These are phyloP conservation scores for Plusia festucae DNA, from an alignment of 2,888 invertebrate genomes.

Conservation along the genomic window DNA sequence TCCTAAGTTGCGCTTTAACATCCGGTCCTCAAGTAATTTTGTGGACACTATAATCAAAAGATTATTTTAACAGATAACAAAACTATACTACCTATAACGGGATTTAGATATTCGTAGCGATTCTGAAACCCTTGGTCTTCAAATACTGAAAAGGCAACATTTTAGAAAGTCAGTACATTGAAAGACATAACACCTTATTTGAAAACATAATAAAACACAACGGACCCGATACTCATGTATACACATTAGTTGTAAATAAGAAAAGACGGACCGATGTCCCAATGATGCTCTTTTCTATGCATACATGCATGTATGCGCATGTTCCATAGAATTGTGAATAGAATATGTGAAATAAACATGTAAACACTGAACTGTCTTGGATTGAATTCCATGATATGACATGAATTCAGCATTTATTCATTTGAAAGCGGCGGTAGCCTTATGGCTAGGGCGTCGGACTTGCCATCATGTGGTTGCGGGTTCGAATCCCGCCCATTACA, in stretches of 20 bases:
- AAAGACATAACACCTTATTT: neutral
- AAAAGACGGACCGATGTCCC: neutral
- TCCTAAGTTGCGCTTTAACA: no score
- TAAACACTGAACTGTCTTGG: neutral
- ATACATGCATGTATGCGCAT: conserved; percentile 5
- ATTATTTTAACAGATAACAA: no score
- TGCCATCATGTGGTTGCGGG: no score
- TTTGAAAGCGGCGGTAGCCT: no score
- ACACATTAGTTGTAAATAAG: conserved; percentile 4
- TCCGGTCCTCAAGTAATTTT: no score
- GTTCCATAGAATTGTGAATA: neutral
- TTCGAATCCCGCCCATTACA: no score
- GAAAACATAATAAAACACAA: neutral
- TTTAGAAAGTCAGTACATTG: neutral
- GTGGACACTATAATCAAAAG: no score
- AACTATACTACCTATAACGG: no score
- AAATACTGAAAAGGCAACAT: neutral
- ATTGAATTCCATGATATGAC: neutral
- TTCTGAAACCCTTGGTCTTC: neutral
- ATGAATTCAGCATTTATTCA: no score
- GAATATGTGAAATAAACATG: neutral
- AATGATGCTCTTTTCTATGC: neutral
- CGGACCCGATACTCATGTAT: neutral
- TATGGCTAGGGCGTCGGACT: no score
- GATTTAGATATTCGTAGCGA: no score